phyloP scores from a whole-genome alignment of 2,797 vertebrate genomes.

The Acipenser oxyrinchus region DNA sequence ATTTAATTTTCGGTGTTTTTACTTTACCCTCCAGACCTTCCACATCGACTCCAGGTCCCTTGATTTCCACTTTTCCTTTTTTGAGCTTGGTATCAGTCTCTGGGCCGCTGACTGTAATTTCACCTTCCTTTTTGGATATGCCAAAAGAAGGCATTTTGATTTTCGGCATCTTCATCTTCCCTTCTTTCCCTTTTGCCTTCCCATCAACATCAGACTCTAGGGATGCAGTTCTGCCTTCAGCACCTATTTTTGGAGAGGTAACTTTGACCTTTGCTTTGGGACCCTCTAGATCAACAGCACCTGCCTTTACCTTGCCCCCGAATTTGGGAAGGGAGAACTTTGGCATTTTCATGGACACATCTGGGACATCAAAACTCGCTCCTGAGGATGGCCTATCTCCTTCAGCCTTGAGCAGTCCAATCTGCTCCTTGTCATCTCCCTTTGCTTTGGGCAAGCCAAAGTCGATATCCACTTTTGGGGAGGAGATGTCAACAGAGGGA shows the following conservation, averaged over 20 bases:
- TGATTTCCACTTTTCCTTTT: constrained; percentile 33
- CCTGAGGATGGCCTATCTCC: constrained; percentile 53
- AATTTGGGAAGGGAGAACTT: constrained; percentile 67
- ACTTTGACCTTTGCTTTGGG: constrained; percentile 36
- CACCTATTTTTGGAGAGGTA: constrained; percentile 31
- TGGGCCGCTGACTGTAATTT: constrained; percentile 36
- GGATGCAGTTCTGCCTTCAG: constrained; percentile 38
- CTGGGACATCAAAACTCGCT: constrained; percentile 55
- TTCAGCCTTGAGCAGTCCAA: constrained; percentile 54
- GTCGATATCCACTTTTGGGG: constrained; percentile 66
- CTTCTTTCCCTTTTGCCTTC: constrained; percentile 48
- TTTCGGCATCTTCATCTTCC: constrained; percentile 59
- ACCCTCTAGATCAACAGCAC: constrained; percentile 35
- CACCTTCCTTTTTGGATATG: constrained; percentile 49
- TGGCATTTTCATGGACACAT: constrained; percentile 60
- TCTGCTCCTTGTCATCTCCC: constrained; percentile 43
- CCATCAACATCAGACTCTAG: constrained; percentile 45
- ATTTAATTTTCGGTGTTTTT: constrained; percentile 47
- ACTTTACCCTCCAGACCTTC: constrained; percentile 34
- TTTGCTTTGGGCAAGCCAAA: constrained; percentile 54
- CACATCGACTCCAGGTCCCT: constrained; percentile 29
- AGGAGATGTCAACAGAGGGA: constrained; percentile 65
- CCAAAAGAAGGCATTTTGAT: constrained; percentile 63
- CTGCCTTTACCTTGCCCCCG: constrained; percentile 55
- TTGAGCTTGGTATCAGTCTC: constrained; percentile 44